Evolutionary conservation across 2,797 vertebrate species (phyloP).

Genomic region (Gouania willdenowi): DNA sequence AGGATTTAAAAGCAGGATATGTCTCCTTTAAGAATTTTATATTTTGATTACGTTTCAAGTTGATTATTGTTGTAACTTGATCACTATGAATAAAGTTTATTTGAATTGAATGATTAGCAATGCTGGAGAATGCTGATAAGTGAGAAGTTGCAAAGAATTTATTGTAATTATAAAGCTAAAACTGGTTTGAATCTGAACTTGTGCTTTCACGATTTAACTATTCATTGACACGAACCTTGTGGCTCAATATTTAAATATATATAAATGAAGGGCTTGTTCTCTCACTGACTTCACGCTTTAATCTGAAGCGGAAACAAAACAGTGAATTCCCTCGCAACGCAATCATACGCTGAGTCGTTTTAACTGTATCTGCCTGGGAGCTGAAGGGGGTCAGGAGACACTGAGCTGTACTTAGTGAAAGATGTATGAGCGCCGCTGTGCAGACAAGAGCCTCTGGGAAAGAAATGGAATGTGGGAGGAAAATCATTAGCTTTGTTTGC

Average conservation of each 20-base stretch:
- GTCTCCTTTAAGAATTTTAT: no score
- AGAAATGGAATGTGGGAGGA: slow-evolving; percentile 51
- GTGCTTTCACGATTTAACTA: no score
- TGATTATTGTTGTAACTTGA: no score
- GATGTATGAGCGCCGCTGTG: slow-evolving; percentile 39
- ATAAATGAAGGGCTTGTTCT: slow-evolving; percentile 7
- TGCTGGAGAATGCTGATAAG: no score
- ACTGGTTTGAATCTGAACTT: no score
- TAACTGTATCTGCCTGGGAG: background rate
- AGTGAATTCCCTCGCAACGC: slow-evolving; percentile 14
- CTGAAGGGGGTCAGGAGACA: slow-evolving; percentile 28
- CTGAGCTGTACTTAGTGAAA: slow-evolving; percentile 48
- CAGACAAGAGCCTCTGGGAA: slow-evolving; percentile 39
- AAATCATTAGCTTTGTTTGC: slow-evolving; percentile 68
- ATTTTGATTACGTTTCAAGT: no score
- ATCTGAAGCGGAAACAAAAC: slow-evolving; percentile 13
- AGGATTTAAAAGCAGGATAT: no score
- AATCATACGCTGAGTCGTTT: slow-evolving; percentile 20
- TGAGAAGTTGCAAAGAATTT: no score
- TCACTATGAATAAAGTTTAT: no score
- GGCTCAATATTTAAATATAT: slow-evolving; percentile 18
- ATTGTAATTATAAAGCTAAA: no score
- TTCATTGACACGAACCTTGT: background rate
- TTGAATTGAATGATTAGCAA: no score
- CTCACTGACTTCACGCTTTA: slow-evolving; percentile 4